A percentile compares a stretch with the other conserved stretches of the same genome.
Evolutionary conservation across 2,113 vertebrate genomes (phyloP).

Genomic region (Lepidothrix coronata): DNA sequence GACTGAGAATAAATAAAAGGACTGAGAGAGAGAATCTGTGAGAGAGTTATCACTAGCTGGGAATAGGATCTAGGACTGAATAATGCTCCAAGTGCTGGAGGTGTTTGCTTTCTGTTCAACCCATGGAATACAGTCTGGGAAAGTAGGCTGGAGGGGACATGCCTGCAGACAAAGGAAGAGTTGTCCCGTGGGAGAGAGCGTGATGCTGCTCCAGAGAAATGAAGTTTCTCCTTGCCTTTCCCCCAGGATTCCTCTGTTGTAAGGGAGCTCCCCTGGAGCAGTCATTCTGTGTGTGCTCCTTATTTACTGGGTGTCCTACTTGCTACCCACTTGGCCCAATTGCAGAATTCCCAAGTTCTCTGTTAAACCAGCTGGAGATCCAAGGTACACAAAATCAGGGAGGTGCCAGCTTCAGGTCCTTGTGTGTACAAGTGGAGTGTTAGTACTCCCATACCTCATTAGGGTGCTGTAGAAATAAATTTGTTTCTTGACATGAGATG

Average conservation of each 20-base stretch:
- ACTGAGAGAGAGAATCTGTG: background rate
- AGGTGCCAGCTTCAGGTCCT: background rate
- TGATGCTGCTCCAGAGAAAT: background rate
- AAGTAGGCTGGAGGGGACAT: background rate
- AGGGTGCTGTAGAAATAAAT: background rate
- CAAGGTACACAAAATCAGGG: background rate
- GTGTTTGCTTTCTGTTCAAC: background rate
- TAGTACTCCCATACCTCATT: background rate
- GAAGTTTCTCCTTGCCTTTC: background rate
- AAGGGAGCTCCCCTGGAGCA: background rate
- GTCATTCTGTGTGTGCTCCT: background rate
- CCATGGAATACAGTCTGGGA: background rate
- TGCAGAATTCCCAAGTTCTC: background rate
- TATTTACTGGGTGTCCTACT: background rate
- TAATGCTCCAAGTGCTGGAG: background rate
- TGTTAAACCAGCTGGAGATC: background rate
- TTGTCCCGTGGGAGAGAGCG: background rate
- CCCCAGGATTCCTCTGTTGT: background rate
- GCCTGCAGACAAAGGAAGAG: background rate
- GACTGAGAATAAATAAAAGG: background rate
- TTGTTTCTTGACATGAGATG: background rate
- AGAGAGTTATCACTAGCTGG: background rate
- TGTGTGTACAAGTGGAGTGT: background rate
- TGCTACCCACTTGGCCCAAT: accelerated
- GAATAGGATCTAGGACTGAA: background rate